A percentile compares a stretch with the other conserved stretches of the same genome.
These are phyloP conservation scores for Crepidodera aurea DNA, from an alignment of 2,888 invertebrate genomes.

Conservation along the genomic window DNA sequence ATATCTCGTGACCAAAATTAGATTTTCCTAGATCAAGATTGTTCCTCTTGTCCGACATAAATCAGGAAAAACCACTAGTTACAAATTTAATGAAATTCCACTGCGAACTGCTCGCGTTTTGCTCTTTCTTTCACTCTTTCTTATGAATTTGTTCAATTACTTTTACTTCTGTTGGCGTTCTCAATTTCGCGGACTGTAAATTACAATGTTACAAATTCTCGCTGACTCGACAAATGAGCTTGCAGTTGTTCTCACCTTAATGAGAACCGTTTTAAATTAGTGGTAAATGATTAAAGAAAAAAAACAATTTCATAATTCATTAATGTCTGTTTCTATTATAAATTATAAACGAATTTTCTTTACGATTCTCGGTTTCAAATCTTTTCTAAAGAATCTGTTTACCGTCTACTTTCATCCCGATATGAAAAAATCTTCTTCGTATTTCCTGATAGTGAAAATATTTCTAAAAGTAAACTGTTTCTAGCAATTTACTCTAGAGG, in stretches of 20 bases:
- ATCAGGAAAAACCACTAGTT: conserved; percentile 27
- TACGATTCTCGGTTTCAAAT: no score
- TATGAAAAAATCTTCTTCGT: no score
- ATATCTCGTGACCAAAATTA: conserved; percentile 32
- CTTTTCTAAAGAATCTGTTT: no score
- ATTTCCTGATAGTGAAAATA: no score
- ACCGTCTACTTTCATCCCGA: no score
- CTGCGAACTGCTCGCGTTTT: neutral
- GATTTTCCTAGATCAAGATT: conserved; percentile 33
- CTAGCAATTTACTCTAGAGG: no score
- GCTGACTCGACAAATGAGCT: neutral
- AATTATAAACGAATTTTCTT: no score
- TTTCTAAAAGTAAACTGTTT: no score
- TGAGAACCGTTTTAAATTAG: neutral
- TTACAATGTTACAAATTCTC: conserved; percentile 8
- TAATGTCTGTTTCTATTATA: no score
- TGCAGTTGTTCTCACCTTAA: neutral
- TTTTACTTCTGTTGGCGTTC: conserved; percentile 11
- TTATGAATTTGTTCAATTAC: conserved; percentile 16
- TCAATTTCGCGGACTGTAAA: conserved; percentile 7
- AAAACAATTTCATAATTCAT: no score
- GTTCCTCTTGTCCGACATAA: conserved; percentile 26
- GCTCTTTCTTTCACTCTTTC: neutral
- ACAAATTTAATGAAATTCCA: conserved; percentile 24
- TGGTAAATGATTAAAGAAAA: no score